A percentile compares a stretch with the other conserved stretches of the same genome.
Conservation (phyloP, 2,113 vertebrate genomes). For the Oryzias woworae region DNA sequence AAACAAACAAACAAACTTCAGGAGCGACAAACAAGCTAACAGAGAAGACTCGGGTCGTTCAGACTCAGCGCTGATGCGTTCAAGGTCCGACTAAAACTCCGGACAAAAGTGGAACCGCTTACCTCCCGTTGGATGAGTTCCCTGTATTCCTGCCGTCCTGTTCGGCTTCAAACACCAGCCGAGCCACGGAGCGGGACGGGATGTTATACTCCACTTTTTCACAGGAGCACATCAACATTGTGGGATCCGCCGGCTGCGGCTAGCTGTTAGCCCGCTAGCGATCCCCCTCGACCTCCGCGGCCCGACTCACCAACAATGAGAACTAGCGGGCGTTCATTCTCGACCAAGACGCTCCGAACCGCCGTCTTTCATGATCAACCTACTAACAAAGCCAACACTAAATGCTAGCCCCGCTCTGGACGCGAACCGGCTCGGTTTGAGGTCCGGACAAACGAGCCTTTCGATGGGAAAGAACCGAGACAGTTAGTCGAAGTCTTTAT, state of each 20-base stretch:
- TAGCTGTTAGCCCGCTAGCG: constrained; percentile 35
- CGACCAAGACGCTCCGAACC: background rate
- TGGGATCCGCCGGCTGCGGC: constrained; percentile 38
- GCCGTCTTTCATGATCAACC: constrained; percentile 18
- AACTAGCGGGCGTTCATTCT: constrained; percentile 20
- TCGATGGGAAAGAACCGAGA: constrained; percentile 36
- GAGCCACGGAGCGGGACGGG: constrained; percentile 69
- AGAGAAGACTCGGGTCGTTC: background rate
- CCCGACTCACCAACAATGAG: constrained; percentile 16
- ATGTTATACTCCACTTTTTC: constrained; percentile 80
- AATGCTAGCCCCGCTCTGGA: background rate
- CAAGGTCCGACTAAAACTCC: background rate
- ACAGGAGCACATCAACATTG: constrained; percentile 79
- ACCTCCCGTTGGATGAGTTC: constrained; percentile 82
- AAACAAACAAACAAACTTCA: too few relatives aligned
- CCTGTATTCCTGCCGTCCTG: constrained; percentile 72
- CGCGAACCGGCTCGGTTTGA: constrained; percentile 4
- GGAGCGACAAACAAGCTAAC: background rate
- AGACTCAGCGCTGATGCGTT: background rate
- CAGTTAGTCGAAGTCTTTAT: background rate
- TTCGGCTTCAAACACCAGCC: constrained; percentile 77
- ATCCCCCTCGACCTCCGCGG: constrained; percentile 9
- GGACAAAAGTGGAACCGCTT: constrained; percentile 27
- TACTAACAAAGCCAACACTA: background rate
- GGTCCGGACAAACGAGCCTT: constrained; percentile 34